Percentiles rank a stretch among this genome's conserved stretches.
Evolutionary conservation across 1,140 invertebrate species (phyloP).

Genomic region (Musca domestica): DNA sequence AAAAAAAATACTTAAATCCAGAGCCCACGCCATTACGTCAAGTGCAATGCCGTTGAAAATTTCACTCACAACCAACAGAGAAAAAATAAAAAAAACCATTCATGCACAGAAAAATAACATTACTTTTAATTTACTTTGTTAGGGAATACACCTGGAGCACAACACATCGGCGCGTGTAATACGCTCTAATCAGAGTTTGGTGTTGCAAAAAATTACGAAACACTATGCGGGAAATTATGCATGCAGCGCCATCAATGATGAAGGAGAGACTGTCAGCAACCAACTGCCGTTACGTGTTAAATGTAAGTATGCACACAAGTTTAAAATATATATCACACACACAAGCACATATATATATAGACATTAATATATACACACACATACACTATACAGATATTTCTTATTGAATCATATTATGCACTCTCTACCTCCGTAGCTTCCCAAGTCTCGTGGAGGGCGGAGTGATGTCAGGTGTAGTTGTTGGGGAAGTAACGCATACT

Average conservation of each 20-base stretch:
- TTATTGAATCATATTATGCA: neutral
- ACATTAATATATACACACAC: neutral
- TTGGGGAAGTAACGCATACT: too few species aligned
- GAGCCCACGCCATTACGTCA: too few species aligned
- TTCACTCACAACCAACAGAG: too few species aligned
- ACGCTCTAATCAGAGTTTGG: constrained; percentile 78
- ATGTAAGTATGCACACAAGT: constrained; percentile 74
- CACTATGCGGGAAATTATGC: constrained; percentile 77
- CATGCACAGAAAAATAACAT: neutral
- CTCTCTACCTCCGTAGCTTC: too few species aligned
- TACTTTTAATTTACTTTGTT: constrained; percentile 30
- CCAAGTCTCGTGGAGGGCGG: too few species aligned
- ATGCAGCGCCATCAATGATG: constrained; percentile 75
- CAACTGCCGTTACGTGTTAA: constrained; percentile 76
- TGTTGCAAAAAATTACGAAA: constrained; percentile 78
- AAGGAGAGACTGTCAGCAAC: constrained; percentile 77
- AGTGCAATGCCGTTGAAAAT: too few species aligned
- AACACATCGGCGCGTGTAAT: constrained; percentile 77
- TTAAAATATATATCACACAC: neutral
- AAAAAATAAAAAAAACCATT: too few species aligned
- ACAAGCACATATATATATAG: too few species aligned
- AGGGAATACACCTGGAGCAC: constrained; percentile 73
- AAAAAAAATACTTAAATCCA: too few species aligned
- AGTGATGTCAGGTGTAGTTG: too few species aligned
- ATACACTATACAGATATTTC: constrained; percentile 4